Evolutionary conservation across 2,888 invertebrate genomes (phyloP).

Genomic region (Drosophila macrospina): DNA sequence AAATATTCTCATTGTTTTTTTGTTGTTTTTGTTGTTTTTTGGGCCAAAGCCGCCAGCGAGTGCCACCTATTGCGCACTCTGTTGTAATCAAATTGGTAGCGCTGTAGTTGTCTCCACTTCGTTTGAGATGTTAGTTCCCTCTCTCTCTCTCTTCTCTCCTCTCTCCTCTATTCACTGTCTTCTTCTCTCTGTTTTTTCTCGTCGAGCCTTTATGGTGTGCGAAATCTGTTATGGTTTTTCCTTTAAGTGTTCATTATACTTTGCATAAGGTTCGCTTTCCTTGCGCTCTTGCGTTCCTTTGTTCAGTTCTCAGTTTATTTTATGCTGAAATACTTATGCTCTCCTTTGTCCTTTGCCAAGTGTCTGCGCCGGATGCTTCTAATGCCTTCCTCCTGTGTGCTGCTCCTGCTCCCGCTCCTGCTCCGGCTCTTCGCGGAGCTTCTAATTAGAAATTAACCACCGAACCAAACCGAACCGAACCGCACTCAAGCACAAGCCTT

Average conservation of each 20-base stretch:
- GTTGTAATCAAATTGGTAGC: constrained; percentile 44
- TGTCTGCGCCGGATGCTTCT: constrained; percentile 7
- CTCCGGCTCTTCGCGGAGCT: not conserved
- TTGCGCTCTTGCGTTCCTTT: constrained; percentile 30
- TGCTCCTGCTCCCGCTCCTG: not conserved
- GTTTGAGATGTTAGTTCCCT: not conserved
- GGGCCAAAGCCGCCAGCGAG: constrained; percentile 26
- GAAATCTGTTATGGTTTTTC: constrained; percentile 15
- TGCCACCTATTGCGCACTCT: constrained; percentile 42
- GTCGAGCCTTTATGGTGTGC: constrained; percentile 15
- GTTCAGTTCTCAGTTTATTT: constrained; percentile 51
- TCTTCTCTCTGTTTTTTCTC: no score
- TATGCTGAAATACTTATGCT: constrained; percentile 31
- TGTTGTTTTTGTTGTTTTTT: no score
- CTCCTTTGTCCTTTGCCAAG: constrained; percentile 19
- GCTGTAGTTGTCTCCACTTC: constrained; percentile 25
- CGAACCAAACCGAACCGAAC: constrained; percentile 26
- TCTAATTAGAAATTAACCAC: constrained; percentile 61
- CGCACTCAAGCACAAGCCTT: constrained; percentile 37
- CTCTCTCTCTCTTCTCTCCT: not conserved
- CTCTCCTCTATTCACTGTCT: no score
- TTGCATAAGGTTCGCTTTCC: constrained; percentile 35
- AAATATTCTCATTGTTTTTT: constrained; percentile 79
- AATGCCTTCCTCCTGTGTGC: not conserved
- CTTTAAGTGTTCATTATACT: constrained; percentile 57